Evolutionary conservation across 2,797 vertebrate species (phyloP), one percentile per base, ranked within the genome.

Genomic region (Sebastes minor): DNA sequence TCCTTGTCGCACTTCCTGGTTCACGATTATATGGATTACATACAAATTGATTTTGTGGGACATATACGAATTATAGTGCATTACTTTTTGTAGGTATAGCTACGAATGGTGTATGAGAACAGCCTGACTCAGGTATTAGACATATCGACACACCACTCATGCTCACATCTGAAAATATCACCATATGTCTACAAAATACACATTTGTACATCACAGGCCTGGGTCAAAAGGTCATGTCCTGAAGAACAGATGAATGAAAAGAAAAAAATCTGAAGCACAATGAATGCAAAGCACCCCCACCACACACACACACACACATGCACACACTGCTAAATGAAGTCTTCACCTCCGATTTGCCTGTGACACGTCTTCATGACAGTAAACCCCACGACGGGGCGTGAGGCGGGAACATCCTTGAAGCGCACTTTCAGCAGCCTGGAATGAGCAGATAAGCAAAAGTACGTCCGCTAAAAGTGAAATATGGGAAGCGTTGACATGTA

Each of bases 371-470:
- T 83, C 68, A 76, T 86, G 82, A 85, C 87, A 85, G 80, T 85
- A 83, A 86, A 80, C 75, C 80, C 76, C 67, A 28, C 68, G 80
- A 80, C 10, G 25, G 20, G 23, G 7, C 14, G 18, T 22, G 62
- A 61, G 63, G 69, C 3, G 2, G 57, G 62, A 83, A 76, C 76
- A 84, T 80, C 84, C 81, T 89, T 66, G 74, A 86, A 86, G 90
- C 30, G 2, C 76, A 63, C 75, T 81, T 83, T 74, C 80, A 77
- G 79, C 64, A 67, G 88, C 59, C 90, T 92, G 91, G 75, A 89
- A 84, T 71, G 71, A 87, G 81, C 78, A 88, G 88, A 92, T 91
- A 89, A 90, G 88, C 71, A 18, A 80, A 84, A 88, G 87, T 75
- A 72, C 80, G 85, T 78, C 76, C 0, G 74, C 80, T 74, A 68